These are phyloP conservation scores for Amia ocellicauda DNA, from an alignment of 2,113 vertebrate species.

Conservation along the genomic window DNA sequence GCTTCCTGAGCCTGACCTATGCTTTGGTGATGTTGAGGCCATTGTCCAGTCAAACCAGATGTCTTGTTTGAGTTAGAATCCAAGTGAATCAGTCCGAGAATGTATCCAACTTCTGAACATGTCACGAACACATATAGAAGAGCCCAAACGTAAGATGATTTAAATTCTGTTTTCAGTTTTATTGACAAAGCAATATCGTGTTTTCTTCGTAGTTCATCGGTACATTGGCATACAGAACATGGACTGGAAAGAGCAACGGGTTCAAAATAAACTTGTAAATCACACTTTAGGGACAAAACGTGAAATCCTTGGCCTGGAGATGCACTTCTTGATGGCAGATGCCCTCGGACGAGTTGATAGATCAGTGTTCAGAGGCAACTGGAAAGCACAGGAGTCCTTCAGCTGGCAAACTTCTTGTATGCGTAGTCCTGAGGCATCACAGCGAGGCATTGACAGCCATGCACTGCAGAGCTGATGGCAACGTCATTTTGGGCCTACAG, in stretches of 20 bases:
- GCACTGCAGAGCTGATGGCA: background rate
- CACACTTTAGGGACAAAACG: background rate
- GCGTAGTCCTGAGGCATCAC: background rate
- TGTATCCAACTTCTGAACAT: too few relatives aligned
- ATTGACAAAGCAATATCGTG: too few relatives aligned
- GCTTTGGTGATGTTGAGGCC: background rate
- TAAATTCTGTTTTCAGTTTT: too few relatives aligned
- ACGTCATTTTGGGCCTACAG: background rate
- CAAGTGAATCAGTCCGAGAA: too few relatives aligned
- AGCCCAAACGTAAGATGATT: too few relatives aligned
- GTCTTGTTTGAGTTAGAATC: too few relatives aligned
- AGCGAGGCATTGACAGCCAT: background rate
- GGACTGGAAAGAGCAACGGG: too few relatives aligned
- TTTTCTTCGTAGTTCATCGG: too few relatives aligned
- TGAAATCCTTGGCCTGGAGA: background rate
- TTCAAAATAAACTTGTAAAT: background rate
- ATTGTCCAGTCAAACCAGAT: background rate
- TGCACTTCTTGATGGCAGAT: background rate
- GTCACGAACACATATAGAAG: too few relatives aligned
- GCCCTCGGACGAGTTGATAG: slow-evolving; percentile 2
- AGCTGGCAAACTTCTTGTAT: slow-evolving; percentile 2
- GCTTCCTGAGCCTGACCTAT: background rate
- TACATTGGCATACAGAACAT: too few relatives aligned
- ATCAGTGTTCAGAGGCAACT: background rate
- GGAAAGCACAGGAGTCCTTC: background rate